Evolutionary conservation across 2,888 invertebrate genomes (phyloP).

Genomic region (Octonoba sinensis): DNA sequence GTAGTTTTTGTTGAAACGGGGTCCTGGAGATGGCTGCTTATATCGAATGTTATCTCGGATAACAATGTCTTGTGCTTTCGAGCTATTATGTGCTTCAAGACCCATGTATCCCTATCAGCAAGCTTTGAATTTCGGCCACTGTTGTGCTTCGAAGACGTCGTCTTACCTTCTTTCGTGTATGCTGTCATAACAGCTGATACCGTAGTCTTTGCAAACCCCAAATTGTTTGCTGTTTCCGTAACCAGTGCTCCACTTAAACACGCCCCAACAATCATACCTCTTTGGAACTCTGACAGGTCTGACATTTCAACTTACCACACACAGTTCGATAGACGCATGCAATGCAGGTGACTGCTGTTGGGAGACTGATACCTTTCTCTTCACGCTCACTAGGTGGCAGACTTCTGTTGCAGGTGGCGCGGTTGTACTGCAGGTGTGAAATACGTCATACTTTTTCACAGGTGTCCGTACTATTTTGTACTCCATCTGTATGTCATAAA

Average conservation of each 20-base stretch:
- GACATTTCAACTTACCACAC: no score
- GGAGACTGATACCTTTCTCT: slow-evolving; percentile 23
- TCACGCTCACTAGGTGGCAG: slow-evolving; percentile 25
- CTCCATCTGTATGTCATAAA: no score
- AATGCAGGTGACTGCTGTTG: no score
- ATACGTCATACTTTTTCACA: no score
- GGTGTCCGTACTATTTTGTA: no score
- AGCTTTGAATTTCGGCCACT: slow-evolving; percentile 12
- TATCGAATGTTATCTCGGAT: slow-evolving; percentile 28
- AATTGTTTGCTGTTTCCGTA: slow-evolving; percentile 9
- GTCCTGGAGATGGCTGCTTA: slow-evolving; percentile 33
- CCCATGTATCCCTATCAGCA: slow-evolving; percentile 12
- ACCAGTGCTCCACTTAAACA: slow-evolving; percentile 2
- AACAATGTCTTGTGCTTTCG: slow-evolving; percentile 23
- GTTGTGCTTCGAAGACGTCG: slow-evolving; percentile 5
- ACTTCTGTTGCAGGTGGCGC: slow-evolving; percentile 25
- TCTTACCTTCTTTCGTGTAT: no score
- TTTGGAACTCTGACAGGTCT: slow-evolving; percentile 31
- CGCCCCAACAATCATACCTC: slow-evolving; percentile 17
- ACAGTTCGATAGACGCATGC: no score
- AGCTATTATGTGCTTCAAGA: slow-evolving; percentile 16
- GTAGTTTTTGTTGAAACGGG: no score
- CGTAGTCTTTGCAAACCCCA: slow-evolving; percentile 9
- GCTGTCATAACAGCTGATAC: no score
- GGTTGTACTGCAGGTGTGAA: no score